Conservation (phyloP, 1,140 invertebrate species). For the Calliphora vicina region DNA sequence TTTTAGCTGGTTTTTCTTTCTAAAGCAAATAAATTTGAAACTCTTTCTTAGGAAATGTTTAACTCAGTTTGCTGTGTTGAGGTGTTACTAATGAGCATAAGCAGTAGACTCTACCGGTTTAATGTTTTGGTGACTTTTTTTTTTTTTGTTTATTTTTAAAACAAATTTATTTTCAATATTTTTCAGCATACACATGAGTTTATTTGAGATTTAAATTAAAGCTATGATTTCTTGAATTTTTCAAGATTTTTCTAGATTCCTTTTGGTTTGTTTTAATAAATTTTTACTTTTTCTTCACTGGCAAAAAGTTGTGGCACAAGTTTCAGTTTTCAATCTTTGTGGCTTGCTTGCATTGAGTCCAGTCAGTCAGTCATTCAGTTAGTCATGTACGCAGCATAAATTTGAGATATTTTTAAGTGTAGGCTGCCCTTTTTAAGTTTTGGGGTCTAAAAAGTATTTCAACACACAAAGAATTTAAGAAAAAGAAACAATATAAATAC, state of each 20-base stretch:
- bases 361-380: too few relatives aligned
- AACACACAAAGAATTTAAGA: too few relatives aligned
- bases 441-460: too few relatives aligned
- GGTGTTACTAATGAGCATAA: slow-evolving; percentile 18
- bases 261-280: not conserved
- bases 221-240: too few relatives aligned
- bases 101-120: slow-evolving; percentile 8
- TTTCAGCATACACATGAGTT: too few relatives aligned
- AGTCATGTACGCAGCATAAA: too few relatives aligned
- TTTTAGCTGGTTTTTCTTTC: too few relatives aligned
- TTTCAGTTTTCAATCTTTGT: not conserved
- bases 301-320: not conserved
- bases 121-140: not conserved
- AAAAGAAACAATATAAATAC: too few relatives aligned
- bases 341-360: not conserved
- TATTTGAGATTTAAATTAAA: not conserved
- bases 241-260: too few relatives aligned
- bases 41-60: not conserved
- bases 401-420: slow-evolving; percentile 18
- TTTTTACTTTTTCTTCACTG: not conserved
- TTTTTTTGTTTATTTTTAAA: not conserved
- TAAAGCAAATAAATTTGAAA: not conserved
- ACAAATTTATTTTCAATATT: not conserved
- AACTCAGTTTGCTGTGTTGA: not conserved
- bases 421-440: slow-evolving; percentile 22